Conservation (phyloP, 2,797 vertebrate genomes). For the Echeneis naucrates region DNA sequence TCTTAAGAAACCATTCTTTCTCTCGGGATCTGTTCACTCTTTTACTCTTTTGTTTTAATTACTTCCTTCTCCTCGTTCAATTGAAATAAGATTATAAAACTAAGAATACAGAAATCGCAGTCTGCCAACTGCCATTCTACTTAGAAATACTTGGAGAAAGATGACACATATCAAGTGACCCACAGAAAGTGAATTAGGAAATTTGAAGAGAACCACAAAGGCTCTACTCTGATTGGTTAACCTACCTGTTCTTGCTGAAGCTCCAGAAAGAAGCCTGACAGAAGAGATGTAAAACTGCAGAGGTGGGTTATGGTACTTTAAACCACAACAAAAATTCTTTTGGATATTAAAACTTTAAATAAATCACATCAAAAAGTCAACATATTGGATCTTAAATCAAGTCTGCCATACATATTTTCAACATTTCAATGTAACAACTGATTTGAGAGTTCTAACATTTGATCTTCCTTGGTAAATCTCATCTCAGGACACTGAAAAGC, state of each 20-base stretch:
- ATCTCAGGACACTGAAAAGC: constrained; percentile 6
- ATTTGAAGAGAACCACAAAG: background rate
- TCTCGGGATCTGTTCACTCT: background rate
- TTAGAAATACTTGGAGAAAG: constrained; percentile 6
- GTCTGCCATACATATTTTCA: constrained; percentile 1
- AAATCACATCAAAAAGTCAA: too few relatives aligned
- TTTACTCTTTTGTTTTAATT: background rate
- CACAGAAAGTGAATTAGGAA: too few relatives aligned
- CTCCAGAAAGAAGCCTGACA: background rate
- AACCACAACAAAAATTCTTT: background rate
- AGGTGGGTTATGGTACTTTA: background rate
- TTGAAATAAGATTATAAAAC: constrained; percentile 2
- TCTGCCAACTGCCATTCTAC: too few relatives aligned
- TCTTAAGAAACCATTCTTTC: background rate
- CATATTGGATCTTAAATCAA: background rate
- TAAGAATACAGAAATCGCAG: too few relatives aligned
- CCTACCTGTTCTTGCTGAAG: background rate
- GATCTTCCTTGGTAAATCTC: constrained; percentile 13
- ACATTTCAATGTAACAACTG: constrained; percentile 6
- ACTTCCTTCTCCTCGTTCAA: too few relatives aligned
- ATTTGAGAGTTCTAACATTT: constrained; percentile 29
- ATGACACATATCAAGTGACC: background rate
- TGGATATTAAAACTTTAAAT: background rate
- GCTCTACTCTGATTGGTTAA: too few relatives aligned
- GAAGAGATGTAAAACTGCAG: background rate